Evolutionary conservation across 2,888 invertebrate genomes (phyloP).

Genomic region (Lymantria dispar): DNA sequence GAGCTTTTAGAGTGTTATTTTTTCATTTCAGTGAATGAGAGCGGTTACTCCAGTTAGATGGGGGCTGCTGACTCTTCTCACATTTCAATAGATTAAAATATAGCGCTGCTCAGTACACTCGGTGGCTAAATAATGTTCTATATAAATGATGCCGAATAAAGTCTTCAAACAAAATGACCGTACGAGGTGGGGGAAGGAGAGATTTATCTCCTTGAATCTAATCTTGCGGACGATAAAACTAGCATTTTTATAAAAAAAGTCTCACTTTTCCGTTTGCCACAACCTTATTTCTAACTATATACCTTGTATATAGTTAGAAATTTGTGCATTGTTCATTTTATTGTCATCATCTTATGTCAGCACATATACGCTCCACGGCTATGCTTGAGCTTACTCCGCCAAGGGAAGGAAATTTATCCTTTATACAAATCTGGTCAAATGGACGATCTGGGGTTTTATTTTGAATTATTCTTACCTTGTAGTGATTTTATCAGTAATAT

Average conservation of each 20-base stretch:
- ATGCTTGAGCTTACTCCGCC: too few species aligned
- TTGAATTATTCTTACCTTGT: too few species aligned
- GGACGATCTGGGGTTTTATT: too few species aligned
- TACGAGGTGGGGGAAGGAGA: constrained; percentile 65
- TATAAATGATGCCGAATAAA: constrained; percentile 75
- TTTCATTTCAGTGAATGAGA: constrained; percentile 27
- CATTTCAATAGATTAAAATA: constrained; percentile 52
- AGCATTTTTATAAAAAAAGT: constrained; percentile 68
- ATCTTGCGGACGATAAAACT: constrained; percentile 76
- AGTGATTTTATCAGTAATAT: too few species aligned
- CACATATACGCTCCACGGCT: too few species aligned
- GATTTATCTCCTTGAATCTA: constrained; percentile 79
- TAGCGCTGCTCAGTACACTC: constrained; percentile 63
- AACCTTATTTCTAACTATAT: constrained; percentile 40
- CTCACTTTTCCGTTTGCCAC: constrained; percentile 50
- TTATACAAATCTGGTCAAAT: too few species aligned
- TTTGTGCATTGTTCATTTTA: too few species aligned
- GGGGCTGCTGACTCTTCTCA: constrained; percentile 40
- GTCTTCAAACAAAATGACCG: constrained; percentile 70
- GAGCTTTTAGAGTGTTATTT: constrained; percentile 27
- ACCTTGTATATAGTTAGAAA: constrained; percentile 34
- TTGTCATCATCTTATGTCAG: too few species aligned
- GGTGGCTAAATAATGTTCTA: constrained; percentile 60
- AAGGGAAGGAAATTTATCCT: too few species aligned
- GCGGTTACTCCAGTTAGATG: constrained; percentile 30